Percentiles rank a stretch among this genome's conserved stretches.
These are phyloP conservation scores for Tubulanus polymorphus DNA, from an alignment of 2,888 invertebrate species.

Conservation along the genomic window DNA sequence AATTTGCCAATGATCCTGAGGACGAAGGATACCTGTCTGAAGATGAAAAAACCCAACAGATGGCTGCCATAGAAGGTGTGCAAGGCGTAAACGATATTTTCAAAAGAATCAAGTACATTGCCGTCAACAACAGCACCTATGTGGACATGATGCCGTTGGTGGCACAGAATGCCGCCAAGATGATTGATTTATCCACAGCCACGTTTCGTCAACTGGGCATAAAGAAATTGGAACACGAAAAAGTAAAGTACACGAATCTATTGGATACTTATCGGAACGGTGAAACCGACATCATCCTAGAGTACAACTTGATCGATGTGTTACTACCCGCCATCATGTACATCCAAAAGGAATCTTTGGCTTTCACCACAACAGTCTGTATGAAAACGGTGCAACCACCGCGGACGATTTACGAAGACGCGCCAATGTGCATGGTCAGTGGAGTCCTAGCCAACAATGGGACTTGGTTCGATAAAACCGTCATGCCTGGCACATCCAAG, in stretches of 20 bases:
- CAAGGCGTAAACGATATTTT: constrained; percentile 1
- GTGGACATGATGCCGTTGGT: background rate
- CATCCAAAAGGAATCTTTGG: background rate
- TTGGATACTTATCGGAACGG: background rate
- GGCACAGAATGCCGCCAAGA: background rate
- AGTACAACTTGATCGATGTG: background rate
- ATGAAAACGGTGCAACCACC: background rate
- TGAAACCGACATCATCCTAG: background rate
- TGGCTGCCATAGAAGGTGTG: background rate
- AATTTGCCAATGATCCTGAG: too few relatives aligned
- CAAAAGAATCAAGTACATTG: background rate
- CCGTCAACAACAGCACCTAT: background rate
- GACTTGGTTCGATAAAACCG: background rate
- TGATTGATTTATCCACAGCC: background rate
- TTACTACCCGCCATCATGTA: background rate
- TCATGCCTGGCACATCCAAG: background rate
- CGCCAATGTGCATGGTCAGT: background rate
- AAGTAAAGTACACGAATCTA: background rate
- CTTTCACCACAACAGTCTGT: background rate
- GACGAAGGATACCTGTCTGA: too few relatives aligned
- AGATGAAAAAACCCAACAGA: too few relatives aligned
- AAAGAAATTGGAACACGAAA: background rate
- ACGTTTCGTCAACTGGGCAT: background rate
- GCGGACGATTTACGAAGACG: background rate
- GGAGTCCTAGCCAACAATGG: background rate